Evolutionary conservation across 2,888 invertebrate species (phyloP), one percentile per base, ranked within the genome.

Genomic region (Leucophenga maculata): DNA sequence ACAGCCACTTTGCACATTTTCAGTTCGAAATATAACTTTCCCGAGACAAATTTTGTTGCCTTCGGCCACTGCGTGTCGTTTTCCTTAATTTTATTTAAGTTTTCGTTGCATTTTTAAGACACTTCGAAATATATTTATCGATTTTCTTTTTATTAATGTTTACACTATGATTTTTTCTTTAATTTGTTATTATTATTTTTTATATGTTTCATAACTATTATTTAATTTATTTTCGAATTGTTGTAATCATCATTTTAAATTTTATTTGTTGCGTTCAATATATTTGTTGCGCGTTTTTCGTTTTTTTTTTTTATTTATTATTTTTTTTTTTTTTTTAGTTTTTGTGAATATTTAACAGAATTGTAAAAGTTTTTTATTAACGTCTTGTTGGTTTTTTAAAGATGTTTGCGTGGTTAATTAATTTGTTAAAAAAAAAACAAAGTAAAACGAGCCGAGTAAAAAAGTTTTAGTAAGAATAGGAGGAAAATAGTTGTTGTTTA

Each of bases 361-460:
- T 11, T 39, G 3, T 6, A 11, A 6, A 39, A 39, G 39, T 39
- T 39, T 39, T 39, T 39, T n/a, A n/a, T 39, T 39, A 39, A 39
- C 39, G 8, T 6, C 39, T 39, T 39, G 39, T 39, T 39, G 3
- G 11, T 3, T 11, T 11, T 39, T 39, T 39, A 39, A 39, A 39
- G 39, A 1, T 39, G 8, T 39, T 39, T 39, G 39, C 39, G 39
- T 39, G 66, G 39, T 68, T 69, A 55, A 69, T 67, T 70, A 69
- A 65, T 72, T 75, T 69, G 57, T 64, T 77, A 73, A 72, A 67
- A 73, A 72, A 67, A 79, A 79, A 82, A 79, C 69, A 75, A 79
- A 77, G 44, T 68, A 18, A 72, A 73, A 73, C 85, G 81, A 82
- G 83, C 78, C 77, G 76, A 80, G 83, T 79, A 78, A 75, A 80